Evolutionary conservation across 2,888 invertebrate genomes (phyloP).

Genomic region (Parnassius orleans): DNA sequence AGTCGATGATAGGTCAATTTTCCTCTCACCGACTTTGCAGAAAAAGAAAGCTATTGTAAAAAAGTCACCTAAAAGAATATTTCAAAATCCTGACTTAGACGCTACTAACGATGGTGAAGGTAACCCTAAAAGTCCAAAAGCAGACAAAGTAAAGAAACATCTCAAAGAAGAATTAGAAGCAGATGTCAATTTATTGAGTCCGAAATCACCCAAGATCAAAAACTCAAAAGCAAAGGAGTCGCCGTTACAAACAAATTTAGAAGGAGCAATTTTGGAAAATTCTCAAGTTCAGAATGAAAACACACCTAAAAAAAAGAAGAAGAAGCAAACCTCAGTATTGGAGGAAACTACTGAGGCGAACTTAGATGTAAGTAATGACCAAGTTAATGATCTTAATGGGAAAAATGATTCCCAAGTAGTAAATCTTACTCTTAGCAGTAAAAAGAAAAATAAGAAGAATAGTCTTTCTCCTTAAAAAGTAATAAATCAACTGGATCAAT

Average conservation of each 20-base stretch:
- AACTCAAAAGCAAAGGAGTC: conserved; percentile 18
- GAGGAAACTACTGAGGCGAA: not conserved
- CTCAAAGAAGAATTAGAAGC: conserved; percentile 57
- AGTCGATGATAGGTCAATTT: conserved; percentile 65
- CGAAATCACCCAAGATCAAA: conserved; percentile 40
- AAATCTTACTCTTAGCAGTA: not conserved
- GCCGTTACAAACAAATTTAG: conserved; percentile 21
- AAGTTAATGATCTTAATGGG: not conserved
- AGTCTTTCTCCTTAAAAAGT: conserved; percentile 7
- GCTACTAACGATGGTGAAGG: conserved; percentile 48
- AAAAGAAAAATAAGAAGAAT: not conserved
- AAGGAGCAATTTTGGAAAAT: conserved; percentile 12
- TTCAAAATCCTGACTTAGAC: conserved; percentile 63
- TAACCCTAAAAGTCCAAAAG: conserved; percentile 51
- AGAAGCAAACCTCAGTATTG: not conserved
- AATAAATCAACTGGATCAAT: conserved; percentile 31
- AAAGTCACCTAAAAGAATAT: conserved; percentile 74
- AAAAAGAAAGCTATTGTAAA: conserved; percentile 73
- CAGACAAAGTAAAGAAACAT: conserved; percentile 70
- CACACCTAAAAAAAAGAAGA: conserved; percentile 52
- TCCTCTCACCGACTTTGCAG: conserved; percentile 66
- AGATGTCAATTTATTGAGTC: conserved; percentile 30
- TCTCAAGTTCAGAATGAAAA: conserved; percentile 39
- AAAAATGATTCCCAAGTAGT: conserved; percentile 1
- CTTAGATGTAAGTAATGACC: not conserved